Conservation (phyloP, 1,140 invertebrate species). For the Drosophila eugracilis region DNA sequence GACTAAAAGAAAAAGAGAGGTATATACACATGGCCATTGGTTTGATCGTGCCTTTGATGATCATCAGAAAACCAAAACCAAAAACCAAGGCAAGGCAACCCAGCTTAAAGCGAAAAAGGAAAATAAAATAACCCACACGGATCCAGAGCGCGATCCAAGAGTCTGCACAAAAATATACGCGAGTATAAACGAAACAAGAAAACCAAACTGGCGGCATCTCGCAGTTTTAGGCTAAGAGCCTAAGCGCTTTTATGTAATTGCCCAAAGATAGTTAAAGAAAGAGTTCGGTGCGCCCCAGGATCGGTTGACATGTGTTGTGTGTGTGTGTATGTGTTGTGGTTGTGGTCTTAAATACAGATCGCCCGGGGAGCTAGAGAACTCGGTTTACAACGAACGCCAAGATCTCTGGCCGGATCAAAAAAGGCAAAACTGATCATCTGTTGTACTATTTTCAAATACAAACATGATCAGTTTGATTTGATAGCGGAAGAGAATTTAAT, state of each 20-base stretch:
- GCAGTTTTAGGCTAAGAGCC: slow-evolving; percentile 70
- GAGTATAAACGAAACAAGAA: slow-evolving; percentile 12
- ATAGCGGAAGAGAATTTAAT: slow-evolving; percentile 1
- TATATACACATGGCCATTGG: slow-evolving; percentile 45
- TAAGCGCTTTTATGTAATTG: slow-evolving; percentile 79
- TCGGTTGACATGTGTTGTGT: slow-evolving; percentile 35
- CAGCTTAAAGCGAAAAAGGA: slow-evolving; percentile 9
- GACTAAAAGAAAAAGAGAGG: slow-evolving; percentile 13
- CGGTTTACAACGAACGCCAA: slow-evolving; percentile 24
- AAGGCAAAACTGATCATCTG: slow-evolving; percentile 11
- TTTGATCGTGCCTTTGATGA: slow-evolving; percentile 74
- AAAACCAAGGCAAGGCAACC: slow-evolving; percentile 16
- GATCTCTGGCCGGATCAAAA: slow-evolving; percentile 22
- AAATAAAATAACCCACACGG: slow-evolving; percentile 28
- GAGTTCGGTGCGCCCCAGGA: slow-evolving; percentile 5
- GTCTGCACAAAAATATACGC: slow-evolving; percentile 10
- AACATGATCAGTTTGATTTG: slow-evolving; percentile 2
- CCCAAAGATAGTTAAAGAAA: slow-evolving; percentile 55
- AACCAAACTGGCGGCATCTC: slow-evolving; percentile 12
- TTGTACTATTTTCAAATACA: background rate
- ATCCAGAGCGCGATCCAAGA: slow-evolving; percentile 14
- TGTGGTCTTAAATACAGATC: too few species aligned
- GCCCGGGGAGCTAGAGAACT: slow-evolving; percentile 1
- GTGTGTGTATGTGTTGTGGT: background rate
- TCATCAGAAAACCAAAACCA: slow-evolving; percentile 30